These are phyloP conservation scores for Ophion ventricosus DNA, from an alignment of 2,888 invertebrate species.

Conservation along the genomic window DNA sequence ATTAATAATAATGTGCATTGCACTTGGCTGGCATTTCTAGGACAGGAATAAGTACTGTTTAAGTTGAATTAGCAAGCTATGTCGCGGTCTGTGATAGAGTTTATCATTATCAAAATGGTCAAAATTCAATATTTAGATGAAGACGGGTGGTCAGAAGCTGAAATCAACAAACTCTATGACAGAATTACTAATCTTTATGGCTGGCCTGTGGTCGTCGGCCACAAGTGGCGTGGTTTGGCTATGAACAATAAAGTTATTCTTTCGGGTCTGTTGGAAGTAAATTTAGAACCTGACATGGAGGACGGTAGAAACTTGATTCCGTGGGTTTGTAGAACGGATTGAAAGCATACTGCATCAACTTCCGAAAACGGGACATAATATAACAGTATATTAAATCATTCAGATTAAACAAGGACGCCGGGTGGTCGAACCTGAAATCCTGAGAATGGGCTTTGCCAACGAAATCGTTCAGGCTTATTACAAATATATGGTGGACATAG, in stretches of 20 bases:
- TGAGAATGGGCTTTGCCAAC: not conserved
- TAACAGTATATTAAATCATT: not conserved
- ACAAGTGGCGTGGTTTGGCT: not conserved
- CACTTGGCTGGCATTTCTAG: not conserved
- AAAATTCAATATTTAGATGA: too few relatives aligned
- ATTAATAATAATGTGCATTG: not conserved
- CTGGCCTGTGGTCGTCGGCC: not conserved
- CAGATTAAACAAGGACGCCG: not conserved
- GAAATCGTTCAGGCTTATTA: not conserved
- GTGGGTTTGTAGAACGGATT: not conserved
- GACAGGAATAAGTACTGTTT: too few relatives aligned
- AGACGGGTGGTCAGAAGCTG: too few relatives aligned
- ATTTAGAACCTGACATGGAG: not conserved
- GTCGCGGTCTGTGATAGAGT: too few relatives aligned
- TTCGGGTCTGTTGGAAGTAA: not conserved
- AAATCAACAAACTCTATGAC: not conserved
- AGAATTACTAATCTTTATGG: not conserved
- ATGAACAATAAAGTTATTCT: not conserved
- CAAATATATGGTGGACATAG: slow-evolving; percentile 1
- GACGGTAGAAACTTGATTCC: not conserved
- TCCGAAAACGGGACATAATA: not conserved
- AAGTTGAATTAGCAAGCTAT: too few relatives aligned
- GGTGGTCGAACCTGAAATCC: not conserved
- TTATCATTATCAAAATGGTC: too few relatives aligned
- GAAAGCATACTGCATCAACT: not conserved